These are phyloP conservation scores for Brachionichthys hirsutus DNA, from an alignment of 2,113 vertebrate genomes.

Conservation along the genomic window DNA sequence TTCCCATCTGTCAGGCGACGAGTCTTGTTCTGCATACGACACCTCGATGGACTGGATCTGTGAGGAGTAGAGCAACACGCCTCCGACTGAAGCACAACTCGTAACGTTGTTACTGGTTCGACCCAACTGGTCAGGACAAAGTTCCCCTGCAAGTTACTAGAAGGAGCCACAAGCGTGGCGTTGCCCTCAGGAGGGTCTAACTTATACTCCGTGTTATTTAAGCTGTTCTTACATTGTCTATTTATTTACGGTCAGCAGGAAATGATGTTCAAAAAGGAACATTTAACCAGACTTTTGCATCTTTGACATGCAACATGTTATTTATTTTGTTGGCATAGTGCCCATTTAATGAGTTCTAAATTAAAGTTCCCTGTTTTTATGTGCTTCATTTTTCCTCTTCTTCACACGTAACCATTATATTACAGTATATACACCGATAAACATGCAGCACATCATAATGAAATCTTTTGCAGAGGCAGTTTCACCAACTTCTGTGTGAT, in stretches of 20 bases:
- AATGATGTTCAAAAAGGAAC: not conserved
- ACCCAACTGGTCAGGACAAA: not conserved
- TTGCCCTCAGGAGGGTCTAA: not conserved
- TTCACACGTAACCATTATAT: too few species aligned
- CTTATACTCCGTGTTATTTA: slow-evolving; percentile 18
- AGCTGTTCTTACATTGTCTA: slow-evolving; percentile 7
- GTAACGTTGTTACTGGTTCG: not conserved
- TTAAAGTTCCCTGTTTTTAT: slow-evolving; percentile 23
- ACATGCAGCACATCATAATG: too few species aligned
- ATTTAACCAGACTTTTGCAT: not conserved
- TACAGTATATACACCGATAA: too few species aligned
- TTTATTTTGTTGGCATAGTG: slow-evolving; percentile 11
- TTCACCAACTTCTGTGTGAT: too few species aligned
- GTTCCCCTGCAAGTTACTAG: not conserved
- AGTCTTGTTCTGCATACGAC: slow-evolving; percentile 67
- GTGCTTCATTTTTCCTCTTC: too few species aligned
- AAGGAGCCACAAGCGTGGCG: not conserved
- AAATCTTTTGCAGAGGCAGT: too few species aligned
- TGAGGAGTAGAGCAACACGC: slow-evolving; percentile 50
- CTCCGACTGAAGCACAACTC: not conserved
- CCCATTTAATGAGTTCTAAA: slow-evolving; percentile 25
- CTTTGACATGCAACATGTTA: not conserved
- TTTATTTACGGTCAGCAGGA: not conserved
- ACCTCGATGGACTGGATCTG: slow-evolving; percentile 88
- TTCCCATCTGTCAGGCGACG: slow-evolving; percentile 50